Percentiles rank a stretch among this genome's conserved stretches.
These are phyloP conservation scores for Mastomys natalensis DNA, from an alignment of 2,113 vertebrate genomes.

Conservation along the genomic window DNA sequence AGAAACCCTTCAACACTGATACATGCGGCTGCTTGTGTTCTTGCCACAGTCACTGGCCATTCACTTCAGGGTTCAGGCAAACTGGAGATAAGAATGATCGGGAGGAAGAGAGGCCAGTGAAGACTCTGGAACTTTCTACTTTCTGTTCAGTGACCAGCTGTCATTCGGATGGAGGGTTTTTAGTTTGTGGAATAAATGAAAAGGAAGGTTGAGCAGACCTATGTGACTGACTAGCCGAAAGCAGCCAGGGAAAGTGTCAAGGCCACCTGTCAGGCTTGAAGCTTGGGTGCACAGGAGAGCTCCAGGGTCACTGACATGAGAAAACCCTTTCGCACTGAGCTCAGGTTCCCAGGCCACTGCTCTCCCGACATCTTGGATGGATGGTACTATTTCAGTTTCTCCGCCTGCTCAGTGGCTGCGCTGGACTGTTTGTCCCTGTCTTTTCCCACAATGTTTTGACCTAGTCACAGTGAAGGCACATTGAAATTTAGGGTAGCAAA, in stretches of 20 bases:
- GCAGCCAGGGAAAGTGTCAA: not conserved
- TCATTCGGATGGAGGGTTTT: not conserved
- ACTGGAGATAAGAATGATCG: not conserved
- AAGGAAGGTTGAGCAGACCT: constrained; percentile 34
- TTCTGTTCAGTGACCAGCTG: not conserved
- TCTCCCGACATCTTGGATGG: not conserved
- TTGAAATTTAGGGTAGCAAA: constrained; percentile 3
- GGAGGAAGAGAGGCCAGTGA: not conserved
- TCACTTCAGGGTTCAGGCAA: not conserved
- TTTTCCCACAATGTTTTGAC: constrained; percentile 34
- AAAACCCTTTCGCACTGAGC: not conserved
- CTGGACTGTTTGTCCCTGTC: not conserved
- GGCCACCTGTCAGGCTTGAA: not conserved
- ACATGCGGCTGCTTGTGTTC: not conserved
- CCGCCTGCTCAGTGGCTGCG: not conserved
- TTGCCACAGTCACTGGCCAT: no score
- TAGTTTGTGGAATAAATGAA: constrained; percentile 26
- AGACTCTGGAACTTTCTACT: not conserved
- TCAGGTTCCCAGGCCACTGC: not conserved
- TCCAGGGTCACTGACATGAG: not conserved
- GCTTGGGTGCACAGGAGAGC: not conserved
- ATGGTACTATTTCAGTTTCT: not conserved
- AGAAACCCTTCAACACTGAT: not conserved
- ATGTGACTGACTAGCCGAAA: constrained; percentile 49
- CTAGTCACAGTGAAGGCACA: not conserved